phyloP scores from a whole-genome alignment of 2,888 invertebrate species.

The Phalangium opilio region DNA sequence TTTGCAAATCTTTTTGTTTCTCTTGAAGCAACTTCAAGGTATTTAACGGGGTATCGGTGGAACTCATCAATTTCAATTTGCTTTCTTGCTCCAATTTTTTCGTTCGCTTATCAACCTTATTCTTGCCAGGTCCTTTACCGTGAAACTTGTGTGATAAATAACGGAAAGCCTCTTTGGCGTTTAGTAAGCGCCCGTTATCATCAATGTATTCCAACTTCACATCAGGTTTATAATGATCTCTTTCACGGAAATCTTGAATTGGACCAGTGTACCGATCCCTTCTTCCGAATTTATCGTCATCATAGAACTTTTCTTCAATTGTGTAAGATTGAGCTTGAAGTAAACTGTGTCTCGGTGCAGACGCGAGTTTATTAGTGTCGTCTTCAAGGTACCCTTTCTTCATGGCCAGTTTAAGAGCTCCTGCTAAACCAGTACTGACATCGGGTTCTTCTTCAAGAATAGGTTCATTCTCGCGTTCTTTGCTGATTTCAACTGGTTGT shows the following conservation, averaged over 20 bases:
- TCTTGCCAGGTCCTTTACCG: slow-evolving; percentile 97
- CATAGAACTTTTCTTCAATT: slow-evolving; percentile 32
- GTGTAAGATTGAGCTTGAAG: slow-evolving; percentile 63
- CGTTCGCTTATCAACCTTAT: slow-evolving; percentile 87
- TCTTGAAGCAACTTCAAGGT: slow-evolving; percentile 86
- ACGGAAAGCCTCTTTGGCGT: slow-evolving; percentile 85
- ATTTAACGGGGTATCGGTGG: slow-evolving; percentile 90
- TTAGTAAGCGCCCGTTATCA: slow-evolving; percentile 80
- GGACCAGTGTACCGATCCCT: slow-evolving; percentile 55
- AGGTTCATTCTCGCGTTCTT: slow-evolving; percentile 31
- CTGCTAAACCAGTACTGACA: slow-evolving; percentile 77
- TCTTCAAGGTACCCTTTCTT: slow-evolving; percentile 88
- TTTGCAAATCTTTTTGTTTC: slow-evolving; percentile 86
- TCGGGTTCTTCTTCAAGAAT: slow-evolving; percentile 84
- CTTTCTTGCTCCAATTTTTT: slow-evolving; percentile 84
- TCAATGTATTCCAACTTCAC: slow-evolving; percentile 94
- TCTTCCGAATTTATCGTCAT: slow-evolving; percentile 52
- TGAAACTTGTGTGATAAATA: slow-evolving; percentile 91
- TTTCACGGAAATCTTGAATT: slow-evolving; percentile 79
- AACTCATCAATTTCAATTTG: slow-evolving; percentile 94
- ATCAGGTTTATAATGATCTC: slow-evolving; percentile 74
- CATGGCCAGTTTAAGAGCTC: slow-evolving; percentile 73
- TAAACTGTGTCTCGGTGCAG: slow-evolving; percentile 50
- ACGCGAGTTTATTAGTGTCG: slow-evolving; percentile 54
- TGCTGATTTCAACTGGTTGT: slow-evolving; percentile 20